These are phyloP conservation scores for Agonopterix heracliana DNA, from an alignment of 2,888 invertebrate species.

Conservation along the genomic window DNA sequence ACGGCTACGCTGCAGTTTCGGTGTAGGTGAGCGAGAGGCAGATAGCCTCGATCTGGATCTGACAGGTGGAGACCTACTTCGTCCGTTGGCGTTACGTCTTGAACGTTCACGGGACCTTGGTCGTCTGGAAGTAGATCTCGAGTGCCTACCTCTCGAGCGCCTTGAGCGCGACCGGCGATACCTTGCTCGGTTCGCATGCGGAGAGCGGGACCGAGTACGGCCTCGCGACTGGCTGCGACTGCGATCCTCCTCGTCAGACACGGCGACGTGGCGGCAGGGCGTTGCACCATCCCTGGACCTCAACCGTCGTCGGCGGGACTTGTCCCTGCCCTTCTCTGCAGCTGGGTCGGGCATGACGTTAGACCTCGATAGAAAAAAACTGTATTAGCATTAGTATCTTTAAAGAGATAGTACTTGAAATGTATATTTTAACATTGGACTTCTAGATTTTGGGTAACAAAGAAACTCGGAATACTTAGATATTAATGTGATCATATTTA, in stretches of 20 bases:
- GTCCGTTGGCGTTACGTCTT: neutral
- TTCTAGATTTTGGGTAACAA: too few relatives aligned
- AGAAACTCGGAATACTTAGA: too few relatives aligned
- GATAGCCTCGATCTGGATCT: neutral
- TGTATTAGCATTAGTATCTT: slow-evolving; percentile 19
- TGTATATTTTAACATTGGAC: too few relatives aligned
- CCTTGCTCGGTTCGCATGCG: neutral
- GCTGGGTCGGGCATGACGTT: too few relatives aligned
- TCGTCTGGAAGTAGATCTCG: neutral
- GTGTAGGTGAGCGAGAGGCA: neutral
- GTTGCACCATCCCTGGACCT: too few relatives aligned
- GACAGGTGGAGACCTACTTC: neutral
- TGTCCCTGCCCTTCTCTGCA: too few relatives aligned
- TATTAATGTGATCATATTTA: too few relatives aligned
- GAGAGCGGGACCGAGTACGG: neutral
- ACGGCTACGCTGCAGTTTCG: neutral
- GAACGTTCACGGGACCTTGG: neutral
- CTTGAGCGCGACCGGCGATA: neutral
- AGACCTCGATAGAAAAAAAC: slow-evolving; percentile 14
- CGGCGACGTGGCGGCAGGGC: too few relatives aligned
- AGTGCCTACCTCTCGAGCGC: neutral
- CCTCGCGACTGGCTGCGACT: slow-evolving; percentile 1
- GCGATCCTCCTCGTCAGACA: too few relatives aligned
- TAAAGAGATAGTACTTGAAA: too few relatives aligned
- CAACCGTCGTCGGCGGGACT: too few relatives aligned